Conservation (phyloP, 2,113 vertebrate genomes). For the Oreochromis niloticus region DNA sequence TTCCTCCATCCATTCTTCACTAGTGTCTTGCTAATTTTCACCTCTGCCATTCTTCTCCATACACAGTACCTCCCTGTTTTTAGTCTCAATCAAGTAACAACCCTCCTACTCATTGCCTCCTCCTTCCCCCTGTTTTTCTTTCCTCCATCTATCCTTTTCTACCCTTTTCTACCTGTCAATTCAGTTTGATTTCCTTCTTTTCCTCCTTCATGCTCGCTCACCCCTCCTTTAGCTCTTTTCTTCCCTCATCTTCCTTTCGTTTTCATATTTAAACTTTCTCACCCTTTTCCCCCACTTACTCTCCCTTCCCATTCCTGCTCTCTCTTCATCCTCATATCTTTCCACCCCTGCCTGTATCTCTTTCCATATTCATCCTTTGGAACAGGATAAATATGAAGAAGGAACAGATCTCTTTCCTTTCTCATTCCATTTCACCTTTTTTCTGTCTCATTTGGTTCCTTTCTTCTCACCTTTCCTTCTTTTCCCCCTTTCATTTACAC, state of each 20-base stretch:
- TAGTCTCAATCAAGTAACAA: not conserved
- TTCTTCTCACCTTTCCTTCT: not conserved
- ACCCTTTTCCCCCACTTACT: no score
- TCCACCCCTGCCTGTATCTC: not conserved
- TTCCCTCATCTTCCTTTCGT: not conserved
- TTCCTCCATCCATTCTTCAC: not conserved
- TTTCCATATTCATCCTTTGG: not conserved
- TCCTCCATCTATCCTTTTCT: not conserved
- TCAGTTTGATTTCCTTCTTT: not conserved
- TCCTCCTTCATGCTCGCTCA: not conserved
- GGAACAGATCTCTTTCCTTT: not conserved
- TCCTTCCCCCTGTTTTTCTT: not conserved
- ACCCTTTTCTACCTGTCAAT: not conserved
- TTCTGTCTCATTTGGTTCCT: not conserved
- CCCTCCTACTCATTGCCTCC: not conserved
- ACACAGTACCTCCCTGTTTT: not conserved
- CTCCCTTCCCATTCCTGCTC: not conserved
- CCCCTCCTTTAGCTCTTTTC: not conserved
- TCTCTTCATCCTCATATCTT: not conserved
- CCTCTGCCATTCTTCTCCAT: not conserved
- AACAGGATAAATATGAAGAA: not conserved
- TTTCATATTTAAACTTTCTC: not conserved
- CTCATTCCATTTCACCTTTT: not conserved
- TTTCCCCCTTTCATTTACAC: not conserved
- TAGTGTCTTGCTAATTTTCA: not conserved